These are phyloP conservation scores for Mallotus villosus DNA, from an alignment of 2,797 vertebrate genomes.

Conservation along the genomic window DNA sequence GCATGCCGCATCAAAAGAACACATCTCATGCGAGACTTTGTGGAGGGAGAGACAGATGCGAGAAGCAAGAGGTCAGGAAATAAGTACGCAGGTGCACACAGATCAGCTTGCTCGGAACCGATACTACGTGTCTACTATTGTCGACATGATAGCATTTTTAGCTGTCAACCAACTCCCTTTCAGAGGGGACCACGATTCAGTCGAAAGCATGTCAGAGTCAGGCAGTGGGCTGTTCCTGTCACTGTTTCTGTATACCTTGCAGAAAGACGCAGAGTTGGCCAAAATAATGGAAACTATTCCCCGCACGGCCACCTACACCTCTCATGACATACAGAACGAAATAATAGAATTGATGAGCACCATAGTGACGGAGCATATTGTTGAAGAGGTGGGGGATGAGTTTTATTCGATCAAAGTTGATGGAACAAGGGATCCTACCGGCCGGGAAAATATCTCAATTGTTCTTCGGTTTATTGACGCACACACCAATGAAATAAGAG, in stretches of 20 bases:
- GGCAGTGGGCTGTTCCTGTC: slow-evolving; percentile 20
- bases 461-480: slow-evolving; percentile 7
- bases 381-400: not conserved
- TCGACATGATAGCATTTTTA: slow-evolving; percentile 15
- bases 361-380: slow-evolving; percentile 5
- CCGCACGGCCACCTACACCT: slow-evolving; percentile 8
- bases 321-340: slow-evolving; percentile 9
- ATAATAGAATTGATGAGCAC: slow-evolving; percentile 4
- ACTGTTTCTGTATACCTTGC: slow-evolving; percentile 19
- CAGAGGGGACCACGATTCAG: slow-evolving; percentile 14
- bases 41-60: slow-evolving; percentile 9
- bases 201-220: slow-evolving; percentile 11
- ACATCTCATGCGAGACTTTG: not conserved
- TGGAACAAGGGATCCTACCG: no score
- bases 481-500: not conserved
- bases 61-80: not conserved
- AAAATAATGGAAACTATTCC: slow-evolving; percentile 4
- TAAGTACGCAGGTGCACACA: no score
- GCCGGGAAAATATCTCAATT: slow-evolving; percentile 10
- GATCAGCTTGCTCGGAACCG: not conserved
- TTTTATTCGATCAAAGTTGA: slow-evolving; percentile 17
- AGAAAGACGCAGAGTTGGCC: slow-evolving; percentile 12
- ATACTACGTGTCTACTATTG: slow-evolving; percentile 14
- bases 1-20: slow-evolving; percentile 22
- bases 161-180: slow-evolving; percentile 20